Conservation (phyloP, 30 jellyfish, hydroid and myxozoan genomes). For the Aurelia aurita complex sp. Pacific region DNA sequence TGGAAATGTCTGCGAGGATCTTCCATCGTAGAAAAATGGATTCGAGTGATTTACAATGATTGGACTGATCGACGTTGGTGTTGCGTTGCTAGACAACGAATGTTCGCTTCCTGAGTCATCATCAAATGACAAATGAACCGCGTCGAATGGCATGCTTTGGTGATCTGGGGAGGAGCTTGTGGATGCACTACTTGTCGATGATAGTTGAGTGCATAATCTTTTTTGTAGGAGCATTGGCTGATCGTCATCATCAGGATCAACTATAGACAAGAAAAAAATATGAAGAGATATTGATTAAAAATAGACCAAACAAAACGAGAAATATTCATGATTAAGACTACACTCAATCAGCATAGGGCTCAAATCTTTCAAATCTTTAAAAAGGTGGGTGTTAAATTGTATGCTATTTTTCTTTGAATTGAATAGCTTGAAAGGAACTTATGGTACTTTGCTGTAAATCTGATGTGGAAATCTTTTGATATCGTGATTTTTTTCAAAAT, state of each 20-base stretch:
- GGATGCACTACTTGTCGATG: constrained; percentile 87
- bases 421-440: too few species aligned
- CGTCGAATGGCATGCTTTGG: constrained; percentile 40
- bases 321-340: neutral
- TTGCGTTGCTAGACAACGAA: constrained; percentile 42
- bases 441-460: too few species aligned
- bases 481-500: too few species aligned
- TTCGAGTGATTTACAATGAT: constrained; percentile 15
- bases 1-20: constrained; percentile 59
- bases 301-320: neutral
- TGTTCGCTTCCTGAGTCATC: constrained; percentile 95
- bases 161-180: constrained; percentile 93
- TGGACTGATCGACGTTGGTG: constrained; percentile 46
- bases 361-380: too few species aligned
- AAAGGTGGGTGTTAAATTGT: too few species aligned
- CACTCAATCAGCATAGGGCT: too few species aligned
- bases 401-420: too few species aligned
- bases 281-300: neutral
- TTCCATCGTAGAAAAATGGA: constrained; percentile 78
- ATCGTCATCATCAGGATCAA: constrained; percentile 94
- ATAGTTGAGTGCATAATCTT: constrained; percentile 70
- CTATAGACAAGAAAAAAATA: constrained; percentile 16
- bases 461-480: too few species aligned
- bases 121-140: constrained; percentile 71
- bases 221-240: constrained; percentile 59